Evolutionary conservation across 2,888 invertebrate species (phyloP).

Genomic region (Chloroclysta siterata): DNA sequence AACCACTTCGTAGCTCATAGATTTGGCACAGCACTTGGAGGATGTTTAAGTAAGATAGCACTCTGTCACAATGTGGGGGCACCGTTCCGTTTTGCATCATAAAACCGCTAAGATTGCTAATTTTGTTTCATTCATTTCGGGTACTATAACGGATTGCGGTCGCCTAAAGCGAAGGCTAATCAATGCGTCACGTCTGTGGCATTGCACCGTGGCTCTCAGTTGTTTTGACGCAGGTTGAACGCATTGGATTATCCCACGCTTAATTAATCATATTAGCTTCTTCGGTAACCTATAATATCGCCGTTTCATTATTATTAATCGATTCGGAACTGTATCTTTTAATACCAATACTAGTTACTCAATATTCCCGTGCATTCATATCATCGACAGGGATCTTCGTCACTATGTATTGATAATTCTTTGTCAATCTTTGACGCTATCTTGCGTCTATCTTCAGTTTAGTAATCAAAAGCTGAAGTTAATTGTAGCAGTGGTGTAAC

Average conservation of each 20-base stretch:
- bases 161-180: not conserved
- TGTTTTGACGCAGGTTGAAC: not conserved
- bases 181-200: not conserved
- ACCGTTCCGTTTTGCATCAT: slow-evolving; percentile 10
- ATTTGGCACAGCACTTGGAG: too few relatives aligned
- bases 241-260: not conserved
- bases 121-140: slow-evolving; percentile 7
- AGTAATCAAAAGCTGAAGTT: not conserved
- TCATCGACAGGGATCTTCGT: not conserved
- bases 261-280: not conserved
- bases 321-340: not conserved
- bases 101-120: slow-evolving; percentile 7
- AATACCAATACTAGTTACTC: not conserved
- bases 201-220: too few relatives aligned
- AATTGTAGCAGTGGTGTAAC: too few relatives aligned
- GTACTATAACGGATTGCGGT: slow-evolving; percentile 2
- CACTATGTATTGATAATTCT: not conserved
- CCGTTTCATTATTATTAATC: not conserved
- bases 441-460: slow-evolving; percentile 1
- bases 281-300: not conserved
- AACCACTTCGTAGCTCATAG: too few relatives aligned
- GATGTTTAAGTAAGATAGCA: too few relatives aligned
- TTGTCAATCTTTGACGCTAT: not conserved
- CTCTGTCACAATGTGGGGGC: not conserved
- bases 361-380: not conserved